Evolutionary conservation across 2,113 vertebrate genomes (phyloP), one percentile per base, ranked within the genome.

Genomic region (Pholis gunnellus): DNA sequence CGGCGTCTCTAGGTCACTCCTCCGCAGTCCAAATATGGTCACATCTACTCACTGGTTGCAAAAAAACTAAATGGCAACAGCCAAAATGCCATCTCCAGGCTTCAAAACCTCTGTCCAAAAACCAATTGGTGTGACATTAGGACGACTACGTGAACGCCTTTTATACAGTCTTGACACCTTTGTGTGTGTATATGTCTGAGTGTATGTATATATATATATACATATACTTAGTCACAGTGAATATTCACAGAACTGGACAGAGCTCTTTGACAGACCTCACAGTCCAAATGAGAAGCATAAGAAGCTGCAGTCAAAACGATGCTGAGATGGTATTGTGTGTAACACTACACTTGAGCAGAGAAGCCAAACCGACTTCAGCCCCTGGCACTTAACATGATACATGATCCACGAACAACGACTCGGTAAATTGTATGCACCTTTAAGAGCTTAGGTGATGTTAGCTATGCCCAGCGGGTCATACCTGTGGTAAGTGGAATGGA

Each of bases 351-450:
- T 36, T 8, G 10, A 29, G 63, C 65, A 63, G 54, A 74, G 54
- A 77, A 78, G 36, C 67, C 78, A 40, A 78, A 69, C 50, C 50
- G 67, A 74, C 64, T 61, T 65, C 40, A 38, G 61, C 85, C 78
- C 50, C 20, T n/a, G 79, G 84, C 78, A 66, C 40, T 72, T 85
- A 76, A 78, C 63, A 76, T 60, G 89, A 83, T 81, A 83, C 63
- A 66, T 75, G 60, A 92, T 68, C 75, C 68, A 76, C 50, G 70
- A 84, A 85, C 71, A 85, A 71, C 71, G 27, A 63, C 64, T 69
- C 44, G 2, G 79, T 85, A 90, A 90, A 87, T 46, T 25, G 13
- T 83, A 81, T 81, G 77, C 56, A 87, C 78, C 71, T 84, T 57
- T 63, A 65, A 77, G 71, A 86, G 79, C 56, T 83, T 20, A 69